Base-by-base conservation (phyloP, 1,140 invertebrate species). In the Penaeus chinensis region DNA sequence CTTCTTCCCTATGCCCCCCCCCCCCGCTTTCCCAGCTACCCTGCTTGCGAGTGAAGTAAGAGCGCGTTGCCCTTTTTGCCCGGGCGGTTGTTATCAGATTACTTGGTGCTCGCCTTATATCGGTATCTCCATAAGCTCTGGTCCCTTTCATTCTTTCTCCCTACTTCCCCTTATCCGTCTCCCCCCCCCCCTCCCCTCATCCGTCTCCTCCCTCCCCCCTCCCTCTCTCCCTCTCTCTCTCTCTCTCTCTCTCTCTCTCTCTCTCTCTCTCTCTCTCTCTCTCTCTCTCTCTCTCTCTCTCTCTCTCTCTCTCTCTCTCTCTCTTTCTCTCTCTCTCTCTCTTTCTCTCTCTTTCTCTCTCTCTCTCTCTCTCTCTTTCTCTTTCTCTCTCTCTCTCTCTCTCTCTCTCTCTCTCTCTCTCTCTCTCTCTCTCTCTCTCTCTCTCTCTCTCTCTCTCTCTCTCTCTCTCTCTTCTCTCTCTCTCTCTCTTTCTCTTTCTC, bases 351-450 rank as follows among this genome's bases (percentile, higher is more conserved):
- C 76, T n/a, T 24, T 22, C 62, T 42, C 71, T 60, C 42, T 84
- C 66, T 74, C 54, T 84, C 82, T 60, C 69, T 77, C 71, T 13
- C 37, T 24, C 32, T 84, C 27, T 76, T 19, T 62, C 69, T 54
- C 37, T 61, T 5, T 80, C n/a, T 7, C 7, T n/a, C 47, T 24
- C 3, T 20, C 19, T 47, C 61, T 82, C 16, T 82, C 66, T 66
- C 27, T 82, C 19, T 82, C 42, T 18, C 63, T 65, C 63, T 65
- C 63, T n/a, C 63, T 65, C n/a, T 65, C 63, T 65, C 63, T n/a
- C 16, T 65, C 63, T n/a, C 63, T 65, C 16, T 65, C n/a, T 65
- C 63, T 18, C 16, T n/a, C n/a, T 65, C n/a, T 65, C 16, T 65
- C 63, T 65, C n/a, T n/a, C n/a, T n/a, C n/a, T n/a, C n/a, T n/a